A percentile compares a stretch with the other conserved stretches of the same genome.
These are phyloP conservation scores for Acridotheres tristis DNA, from an alignment of 2,797 vertebrate genomes.

Conservation along the genomic window DNA sequence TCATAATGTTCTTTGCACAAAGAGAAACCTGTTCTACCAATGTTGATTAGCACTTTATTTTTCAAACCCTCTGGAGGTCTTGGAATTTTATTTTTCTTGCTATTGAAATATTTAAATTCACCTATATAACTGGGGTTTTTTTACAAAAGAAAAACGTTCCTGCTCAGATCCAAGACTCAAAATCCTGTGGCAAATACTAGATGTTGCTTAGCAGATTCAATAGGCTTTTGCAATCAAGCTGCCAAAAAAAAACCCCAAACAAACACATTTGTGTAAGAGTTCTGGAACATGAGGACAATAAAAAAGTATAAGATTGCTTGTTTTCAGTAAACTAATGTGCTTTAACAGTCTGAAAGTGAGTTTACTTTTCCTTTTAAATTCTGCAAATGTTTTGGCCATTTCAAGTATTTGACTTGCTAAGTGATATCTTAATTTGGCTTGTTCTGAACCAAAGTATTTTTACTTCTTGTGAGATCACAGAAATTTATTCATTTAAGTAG, in stretches of 20 bases:
- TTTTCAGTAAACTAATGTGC: neutral
- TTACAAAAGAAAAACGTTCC: neutral
- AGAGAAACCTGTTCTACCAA: neutral
- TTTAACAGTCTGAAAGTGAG: neutral
- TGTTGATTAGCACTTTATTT: neutral
- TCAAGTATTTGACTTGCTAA: neutral
- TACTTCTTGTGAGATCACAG: slow-evolving; percentile 1
- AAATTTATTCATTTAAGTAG: neutral
- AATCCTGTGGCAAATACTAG: neutral
- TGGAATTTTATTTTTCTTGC: neutral
- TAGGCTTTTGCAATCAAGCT: neutral
- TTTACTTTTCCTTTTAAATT: neutral
- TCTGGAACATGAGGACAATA: neutral
- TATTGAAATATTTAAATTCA: slow-evolving; percentile 1
- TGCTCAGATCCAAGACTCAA: neutral
- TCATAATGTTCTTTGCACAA: neutral
- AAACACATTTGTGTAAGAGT: neutral
- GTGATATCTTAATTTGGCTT: neutral
- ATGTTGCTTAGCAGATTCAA: slow-evolving; percentile 1
- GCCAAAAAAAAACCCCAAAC: neutral
- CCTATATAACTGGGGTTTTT: neutral
- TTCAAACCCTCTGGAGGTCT: neutral
- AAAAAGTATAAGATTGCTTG: neutral
- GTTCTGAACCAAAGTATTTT: slow-evolving; percentile 30
- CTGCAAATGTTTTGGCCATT: neutral